Base-by-base conservation (phyloP, 2,888 invertebrate genomes). In the Odontocolon sp. region DNA sequence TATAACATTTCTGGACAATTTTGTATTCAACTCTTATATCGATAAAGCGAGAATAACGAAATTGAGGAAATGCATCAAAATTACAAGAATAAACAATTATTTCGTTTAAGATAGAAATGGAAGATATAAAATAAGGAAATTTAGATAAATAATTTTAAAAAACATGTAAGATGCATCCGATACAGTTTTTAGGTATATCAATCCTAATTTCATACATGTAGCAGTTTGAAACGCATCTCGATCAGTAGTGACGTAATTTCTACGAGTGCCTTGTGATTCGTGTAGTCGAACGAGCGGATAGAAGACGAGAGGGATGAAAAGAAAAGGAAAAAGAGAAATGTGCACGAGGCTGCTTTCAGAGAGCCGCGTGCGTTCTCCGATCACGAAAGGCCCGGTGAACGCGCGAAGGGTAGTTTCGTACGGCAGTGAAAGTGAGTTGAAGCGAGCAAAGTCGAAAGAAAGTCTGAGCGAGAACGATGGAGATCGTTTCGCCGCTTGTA, bases 171-270 rank as follows among this genome's bases (percentile, higher is more conserved):
- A n/a, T n/a, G n/a, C n/a, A n/a, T n/a, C n/a, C n/a, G n/a, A n/a
- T n/a, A n/a, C n/a, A n/a, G 18, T 42, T 66, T 14, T 14, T 8
- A 14, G 33, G 40, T 14, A 36, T 21, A 36, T 31, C 47, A 16
- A 40, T 18, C 14, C 18, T n/a, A n/a, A n/a, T n/a, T n/a, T n/a
- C n/a, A n/a, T n/a, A n/a, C n/a, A n/a, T n/a, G n/a, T n/a, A n/a
- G n/a, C n/a, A n/a, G n/a, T n/a, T n/a, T n/a, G n/a, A n/a, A n/a
- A n/a, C n/a, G n/a, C n/a, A 16, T n/a, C 45, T 56, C 68, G 31
- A 11, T 26, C 38, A 50, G 47, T 23, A 61, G 77, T 81, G 80
- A 80, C 78, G 81, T 82, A 83, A 83, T 83, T 81, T 81, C 57
- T 69, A 79, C 80, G 83, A 77, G 80, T 76, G 76, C 67, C 70